A percentile compares a stretch with the other conserved stretches of the same genome.
These are phyloP conservation scores for Bradysia coprophila DNA, from an alignment of 1,140 invertebrate genomes.

Conservation along the genomic window DNA sequence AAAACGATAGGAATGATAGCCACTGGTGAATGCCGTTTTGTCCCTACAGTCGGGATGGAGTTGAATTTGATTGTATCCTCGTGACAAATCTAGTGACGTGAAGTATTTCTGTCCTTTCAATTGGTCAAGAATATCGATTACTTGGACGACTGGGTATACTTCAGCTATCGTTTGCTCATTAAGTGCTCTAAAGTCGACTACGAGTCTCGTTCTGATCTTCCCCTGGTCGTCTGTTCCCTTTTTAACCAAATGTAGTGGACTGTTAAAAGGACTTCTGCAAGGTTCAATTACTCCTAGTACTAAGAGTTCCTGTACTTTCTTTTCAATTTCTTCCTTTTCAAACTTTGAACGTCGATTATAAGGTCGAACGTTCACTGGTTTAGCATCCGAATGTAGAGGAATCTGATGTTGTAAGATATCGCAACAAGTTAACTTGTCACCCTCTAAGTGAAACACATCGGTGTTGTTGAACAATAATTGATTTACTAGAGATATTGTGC, in stretches of 20 bases:
- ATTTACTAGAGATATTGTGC: too few relatives aligned
- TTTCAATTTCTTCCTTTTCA: conserved; percentile 4
- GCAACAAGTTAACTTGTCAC: background rate
- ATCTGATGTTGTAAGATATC: background rate
- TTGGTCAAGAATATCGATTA: conserved; percentile 27
- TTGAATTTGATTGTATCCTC: conserved; percentile 29
- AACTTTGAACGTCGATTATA: conserved; percentile 5
- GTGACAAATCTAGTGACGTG: conserved; percentile 26
- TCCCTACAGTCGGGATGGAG: conserved; percentile 16
- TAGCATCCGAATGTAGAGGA: background rate
- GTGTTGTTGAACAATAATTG: too few relatives aligned
- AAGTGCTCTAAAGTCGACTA: conserved; percentile 18
- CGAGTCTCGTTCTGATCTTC: conserved; percentile 19
- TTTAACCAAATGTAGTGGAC: background rate
- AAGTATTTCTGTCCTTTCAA: conserved; percentile 25
- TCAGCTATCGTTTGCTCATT: conserved; percentile 18
- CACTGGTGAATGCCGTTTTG: conserved; percentile 27
- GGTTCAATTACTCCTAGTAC: conserved; percentile 4
- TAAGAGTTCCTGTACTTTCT: conserved; percentile 6
- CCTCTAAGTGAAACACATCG: background rate
- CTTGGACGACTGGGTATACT: conserved; percentile 28
- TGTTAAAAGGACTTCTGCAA: conserved; percentile 4
- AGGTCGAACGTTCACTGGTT: conserved; percentile 1
- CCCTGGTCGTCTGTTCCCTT: conserved; percentile 10
- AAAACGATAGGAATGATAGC: conserved; percentile 16